A percentile compares a stretch with the other conserved stretches of the same genome.
Evolutionary conservation across 2,113 vertebrate species (phyloP).

Genomic region (Trogon melanurus): DNA sequence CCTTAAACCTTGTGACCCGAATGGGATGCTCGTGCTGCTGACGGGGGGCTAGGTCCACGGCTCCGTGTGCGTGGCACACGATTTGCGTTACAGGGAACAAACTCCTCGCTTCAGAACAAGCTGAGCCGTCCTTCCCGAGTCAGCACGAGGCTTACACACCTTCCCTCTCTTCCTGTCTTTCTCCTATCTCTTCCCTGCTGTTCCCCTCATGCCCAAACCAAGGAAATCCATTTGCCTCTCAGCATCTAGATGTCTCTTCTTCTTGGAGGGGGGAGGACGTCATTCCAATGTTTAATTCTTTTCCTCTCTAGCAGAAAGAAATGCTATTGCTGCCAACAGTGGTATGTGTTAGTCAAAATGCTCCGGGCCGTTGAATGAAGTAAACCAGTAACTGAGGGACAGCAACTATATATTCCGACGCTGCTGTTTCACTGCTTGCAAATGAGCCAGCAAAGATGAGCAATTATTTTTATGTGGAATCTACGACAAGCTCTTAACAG

Average conservation of each 20-base stretch:
- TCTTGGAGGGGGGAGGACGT: neutral
- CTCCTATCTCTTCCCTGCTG: neutral
- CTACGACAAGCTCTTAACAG: neutral
- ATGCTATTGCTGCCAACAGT: neutral
- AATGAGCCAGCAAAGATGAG: neutral
- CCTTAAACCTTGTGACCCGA: neutral
- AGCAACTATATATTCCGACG: neutral
- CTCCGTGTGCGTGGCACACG: rapidly evolving
- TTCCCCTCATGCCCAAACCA: neutral
- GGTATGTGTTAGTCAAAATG: neutral
- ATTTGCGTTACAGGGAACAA: neutral
- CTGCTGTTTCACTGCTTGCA: neutral
- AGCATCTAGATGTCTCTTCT: neutral
- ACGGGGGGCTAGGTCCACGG: neutral
- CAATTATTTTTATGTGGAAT: neutral
- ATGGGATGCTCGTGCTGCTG: neutral
- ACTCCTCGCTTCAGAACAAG: neutral
- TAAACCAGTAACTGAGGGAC: neutral
- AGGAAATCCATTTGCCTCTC: neutral
- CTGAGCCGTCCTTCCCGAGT: neutral
- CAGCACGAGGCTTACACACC: neutral
- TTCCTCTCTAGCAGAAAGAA: neutral
- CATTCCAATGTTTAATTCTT: neutral
- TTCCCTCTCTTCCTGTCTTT: neutral
- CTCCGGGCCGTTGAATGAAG: neutral